Base-by-base conservation (phyloP, 2,797 vertebrate species). In the Parambassis ranga region DNA sequence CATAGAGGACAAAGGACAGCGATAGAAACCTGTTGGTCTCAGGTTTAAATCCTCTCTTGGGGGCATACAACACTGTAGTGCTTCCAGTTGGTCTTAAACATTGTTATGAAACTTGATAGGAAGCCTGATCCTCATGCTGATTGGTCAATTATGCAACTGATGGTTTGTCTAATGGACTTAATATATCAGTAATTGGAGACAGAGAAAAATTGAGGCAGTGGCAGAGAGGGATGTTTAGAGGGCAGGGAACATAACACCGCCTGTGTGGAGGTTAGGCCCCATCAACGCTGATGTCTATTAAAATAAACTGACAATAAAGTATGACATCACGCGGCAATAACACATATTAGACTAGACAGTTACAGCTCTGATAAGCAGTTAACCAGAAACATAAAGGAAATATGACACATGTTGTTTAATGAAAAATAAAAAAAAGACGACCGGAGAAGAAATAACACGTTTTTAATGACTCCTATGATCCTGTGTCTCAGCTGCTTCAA, bases 151-250 rank as follows among this genome's bases (percentile, higher is more conserved):
- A 85, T 27, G 58, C 64, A 71, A 67, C 55, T 48, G 47, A 81
- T 83, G 83, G 65, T 57, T 82, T 69, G 71, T 63, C 63, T 82
- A 83, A 86, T 85, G 38, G 56, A 77, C 44, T 73, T 88, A 85
- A 82, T 80, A 70, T 30, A 68, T 46, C 16, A 36, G 43, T 84
- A 73, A 87, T 55, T 77, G 66, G 61, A 83, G 65, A 66, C 43
- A 53, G 44, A 43, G 56, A 58, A 67, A 71, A 22, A 42, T 39
- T 65, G 61, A 64, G 56, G 38, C 0, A 18, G 39, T 35, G 32
- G 13, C 19, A 33, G 15, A 36, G 65, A 62, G 19, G 18, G 24
- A 52, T 8, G 20, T n/a, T 7, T 7, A 4, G 35, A 22, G 35
- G 14, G 35, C 19, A 27, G 44, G 18, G 27, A 35, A 20, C 23